Percentiles rank a stretch among this genome's conserved stretches.
Conservation (phyloP, 1,140 invertebrate species). For the Drosophila truncata region DNA sequence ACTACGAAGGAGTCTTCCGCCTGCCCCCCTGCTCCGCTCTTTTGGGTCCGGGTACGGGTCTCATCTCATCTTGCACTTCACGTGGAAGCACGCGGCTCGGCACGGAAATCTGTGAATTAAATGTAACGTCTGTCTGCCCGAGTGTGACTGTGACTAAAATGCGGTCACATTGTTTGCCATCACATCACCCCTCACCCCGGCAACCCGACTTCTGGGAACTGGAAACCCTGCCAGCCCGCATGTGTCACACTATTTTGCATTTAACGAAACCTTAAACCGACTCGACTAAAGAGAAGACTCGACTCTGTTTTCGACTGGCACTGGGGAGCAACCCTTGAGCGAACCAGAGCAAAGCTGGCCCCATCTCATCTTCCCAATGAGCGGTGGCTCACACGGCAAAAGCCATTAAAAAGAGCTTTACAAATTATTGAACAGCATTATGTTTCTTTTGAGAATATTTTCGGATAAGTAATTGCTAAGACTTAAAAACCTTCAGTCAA, state of each 20-base stretch:
- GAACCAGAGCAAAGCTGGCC: constrained; percentile 14
- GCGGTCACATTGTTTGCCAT: constrained; percentile 79
- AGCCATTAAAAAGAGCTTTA: neutral
- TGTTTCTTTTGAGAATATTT: neutral
- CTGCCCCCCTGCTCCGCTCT: neutral
- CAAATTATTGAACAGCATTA: neutral
- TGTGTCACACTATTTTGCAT: constrained; percentile 75
- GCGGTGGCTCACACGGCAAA: constrained; percentile 6
- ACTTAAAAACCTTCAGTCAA: neutral
- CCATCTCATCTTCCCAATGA: constrained; percentile 34
- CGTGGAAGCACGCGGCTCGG: constrained; percentile 45
- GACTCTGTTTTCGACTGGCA: constrained; percentile 7
- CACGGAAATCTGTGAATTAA: constrained; percentile 54
- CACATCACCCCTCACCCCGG: constrained; percentile 41
- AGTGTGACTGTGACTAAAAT: constrained; percentile 82
- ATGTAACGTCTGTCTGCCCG: constrained; percentile 57
- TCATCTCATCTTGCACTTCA: constrained; percentile 50
- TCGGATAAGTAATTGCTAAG: neutral
- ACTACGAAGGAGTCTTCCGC: constrained; percentile 15
- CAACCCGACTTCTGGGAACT: constrained; percentile 26
- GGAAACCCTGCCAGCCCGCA: constrained; percentile 61
- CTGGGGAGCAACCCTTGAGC: constrained; percentile 23
- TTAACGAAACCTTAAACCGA: constrained; percentile 39
- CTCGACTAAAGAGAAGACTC: constrained; percentile 38
- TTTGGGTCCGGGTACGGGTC: neutral